Evolutionary conservation across 2,888 invertebrate genomes (phyloP), one percentile per base, ranked within the genome.

Genomic region (Tuberolachnus salignus): DNA sequence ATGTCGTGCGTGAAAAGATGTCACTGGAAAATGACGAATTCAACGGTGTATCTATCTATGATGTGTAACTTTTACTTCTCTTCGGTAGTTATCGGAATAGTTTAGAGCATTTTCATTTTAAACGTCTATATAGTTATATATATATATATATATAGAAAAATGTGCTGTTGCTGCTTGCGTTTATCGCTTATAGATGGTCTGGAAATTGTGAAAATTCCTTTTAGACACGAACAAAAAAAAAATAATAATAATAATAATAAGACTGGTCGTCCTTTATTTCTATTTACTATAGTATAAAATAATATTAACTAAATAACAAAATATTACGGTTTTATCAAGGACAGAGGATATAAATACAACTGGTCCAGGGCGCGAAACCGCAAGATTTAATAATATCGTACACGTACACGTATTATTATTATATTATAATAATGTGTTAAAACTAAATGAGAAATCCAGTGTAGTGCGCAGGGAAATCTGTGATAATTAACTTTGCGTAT

Each of bases 321-420:
- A 57, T 66, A 66, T 49, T 26, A 34, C 34, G 16, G 57, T 34
- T 51, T 6, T 49, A 59, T 59, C 69, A 16, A 78, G 78, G 78
- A 9, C 59, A 13, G 61, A 78, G 66, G 75, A 78, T 67, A 42
- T 59, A 21, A n/a, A 14, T n/a, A 42, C n/a, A 59, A 55, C 67
- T 44, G 46, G 78, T 69, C 42, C 51, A 67, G 66, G n/a, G 14
- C 26, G 66, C 53, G 34, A 69, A 69, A 78, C 78, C 78, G 34
- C 78, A 78, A 67, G 59, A 78, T 67, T 69, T 69, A 78, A 75
- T 66, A 57, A 67, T 53, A 19, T 23, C 46, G 21, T 46, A 23
- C 21, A 13, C 21, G 55, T 21, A 16, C 55, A 55, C 21, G 51
- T 66, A 11, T 26, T 69, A 34, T 2, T 21, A 19, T 8, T 53